Conservation (phyloP, 1,140 invertebrate species). For the Nymphalis io region DNA sequence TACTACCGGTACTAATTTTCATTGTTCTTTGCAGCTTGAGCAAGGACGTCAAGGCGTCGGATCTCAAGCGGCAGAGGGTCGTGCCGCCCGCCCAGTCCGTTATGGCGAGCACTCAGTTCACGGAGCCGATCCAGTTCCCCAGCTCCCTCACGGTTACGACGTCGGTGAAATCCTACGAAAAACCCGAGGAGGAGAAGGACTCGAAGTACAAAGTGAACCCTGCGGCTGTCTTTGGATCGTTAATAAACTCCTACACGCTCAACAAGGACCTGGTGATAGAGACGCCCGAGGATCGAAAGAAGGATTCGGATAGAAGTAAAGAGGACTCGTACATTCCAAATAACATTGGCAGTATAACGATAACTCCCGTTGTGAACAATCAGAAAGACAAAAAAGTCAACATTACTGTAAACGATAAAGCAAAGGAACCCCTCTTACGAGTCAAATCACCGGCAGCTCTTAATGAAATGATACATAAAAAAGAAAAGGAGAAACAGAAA, state of each 20-base stretch:
- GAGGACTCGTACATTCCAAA: conserved; percentile 66
- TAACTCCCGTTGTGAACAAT: conserved; percentile 58
- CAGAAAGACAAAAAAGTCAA: conserved; percentile 50
- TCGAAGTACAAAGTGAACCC: conserved; percentile 52
- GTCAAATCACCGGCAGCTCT: conserved; percentile 68
- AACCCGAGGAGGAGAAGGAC: conserved; percentile 47
- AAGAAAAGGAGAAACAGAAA: conserved; percentile 58
- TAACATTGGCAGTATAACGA: conserved; percentile 74
- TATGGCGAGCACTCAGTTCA: conserved; percentile 33
- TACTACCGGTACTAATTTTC: conserved; percentile 15
- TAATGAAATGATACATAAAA: conserved; percentile 67
- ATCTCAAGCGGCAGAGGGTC: conserved; percentile 57
- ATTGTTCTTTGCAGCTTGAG: conserved; percentile 61
- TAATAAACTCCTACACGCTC: conserved; percentile 50
- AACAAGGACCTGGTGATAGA: conserved; percentile 62
- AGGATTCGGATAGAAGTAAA: conserved; percentile 54
- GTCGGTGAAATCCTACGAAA: conserved; percentile 47
- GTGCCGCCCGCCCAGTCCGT: conserved; percentile 46
- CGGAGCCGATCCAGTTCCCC: conserved; percentile 67
- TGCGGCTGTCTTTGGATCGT: conserved; percentile 44
- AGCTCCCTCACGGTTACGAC: conserved; percentile 72
- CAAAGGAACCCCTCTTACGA: conserved; percentile 56
- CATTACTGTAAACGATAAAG: conserved; percentile 39
- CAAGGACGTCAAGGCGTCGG: conserved; percentile 66
- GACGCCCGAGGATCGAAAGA: conserved; percentile 54